Percentiles rank a stretch among this genome's conserved stretches.
Conservation (phyloP, 2,113 vertebrate genomes). For the Pelobates fuscus region DNA sequence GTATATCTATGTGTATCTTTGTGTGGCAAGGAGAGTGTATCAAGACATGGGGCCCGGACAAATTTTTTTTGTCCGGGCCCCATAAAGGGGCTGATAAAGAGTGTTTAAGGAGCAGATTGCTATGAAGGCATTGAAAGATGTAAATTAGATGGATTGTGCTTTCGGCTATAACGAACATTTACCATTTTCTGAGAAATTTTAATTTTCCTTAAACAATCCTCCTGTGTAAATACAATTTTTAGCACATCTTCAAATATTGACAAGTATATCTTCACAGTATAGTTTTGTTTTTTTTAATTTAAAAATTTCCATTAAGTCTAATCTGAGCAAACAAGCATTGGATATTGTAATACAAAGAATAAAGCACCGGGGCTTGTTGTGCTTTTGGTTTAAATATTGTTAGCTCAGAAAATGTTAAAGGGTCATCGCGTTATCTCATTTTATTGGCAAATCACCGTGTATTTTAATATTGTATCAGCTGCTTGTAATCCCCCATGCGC, state of each 20-base stretch:
- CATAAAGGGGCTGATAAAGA: too few relatives aligned
- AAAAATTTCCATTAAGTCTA: neutral
- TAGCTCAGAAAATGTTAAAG: conserved; percentile 36
- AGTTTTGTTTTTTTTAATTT: too few relatives aligned
- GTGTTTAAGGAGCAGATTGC: too few relatives aligned
- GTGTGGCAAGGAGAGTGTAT: too few relatives aligned
- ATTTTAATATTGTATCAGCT: conserved; percentile 40
- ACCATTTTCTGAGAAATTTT: too few relatives aligned
- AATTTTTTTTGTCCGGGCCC: too few relatives aligned
- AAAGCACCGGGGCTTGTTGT: neutral
- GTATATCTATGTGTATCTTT: too few relatives aligned
- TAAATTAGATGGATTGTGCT: too few relatives aligned
- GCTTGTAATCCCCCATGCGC: conserved; percentile 11
- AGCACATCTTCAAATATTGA: neutral
- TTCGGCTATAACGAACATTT: too few relatives aligned
- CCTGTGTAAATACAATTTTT: neutral
- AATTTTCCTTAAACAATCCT: neutral
- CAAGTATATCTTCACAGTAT: neutral
- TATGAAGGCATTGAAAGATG: too few relatives aligned
- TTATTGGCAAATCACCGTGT: conserved; percentile 14
- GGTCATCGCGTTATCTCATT: neutral
- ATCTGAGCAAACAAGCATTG: conserved; percentile 24
- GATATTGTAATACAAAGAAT: conserved; percentile 25
- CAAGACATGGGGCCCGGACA: too few relatives aligned
- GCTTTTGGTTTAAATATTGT: neutral